Evolutionary conservation across 2,113 vertebrate genomes (phyloP).

Genomic region (Capra hircus): DNA sequence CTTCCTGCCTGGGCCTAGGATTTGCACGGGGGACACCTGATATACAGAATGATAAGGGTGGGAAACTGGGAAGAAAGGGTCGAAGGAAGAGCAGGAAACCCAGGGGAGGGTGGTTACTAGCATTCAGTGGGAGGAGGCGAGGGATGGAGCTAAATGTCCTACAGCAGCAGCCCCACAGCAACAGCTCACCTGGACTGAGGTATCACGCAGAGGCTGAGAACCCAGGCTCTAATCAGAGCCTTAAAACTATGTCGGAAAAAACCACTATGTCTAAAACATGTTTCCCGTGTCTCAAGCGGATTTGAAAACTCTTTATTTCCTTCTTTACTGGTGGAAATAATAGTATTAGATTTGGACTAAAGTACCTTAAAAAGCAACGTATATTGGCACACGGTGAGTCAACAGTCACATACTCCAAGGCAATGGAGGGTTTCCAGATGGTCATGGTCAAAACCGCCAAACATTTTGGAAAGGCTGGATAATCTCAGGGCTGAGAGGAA

Average conservation of each 20-base stretch:
- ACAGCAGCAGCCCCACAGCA: rapidly evolving
- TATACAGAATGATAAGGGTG: not conserved
- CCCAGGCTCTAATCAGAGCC: not conserved
- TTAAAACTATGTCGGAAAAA: not conserved
- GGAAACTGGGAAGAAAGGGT: not conserved
- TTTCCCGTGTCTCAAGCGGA: not conserved
- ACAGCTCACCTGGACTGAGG: not conserved
- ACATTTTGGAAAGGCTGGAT: not conserved
- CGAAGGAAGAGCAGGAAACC: not conserved
- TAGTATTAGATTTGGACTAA: not conserved
- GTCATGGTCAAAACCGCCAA: not conserved
- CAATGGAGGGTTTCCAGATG: not conserved
- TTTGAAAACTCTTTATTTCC: not conserved
- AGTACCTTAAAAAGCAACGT: not conserved
- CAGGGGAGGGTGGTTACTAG: rapidly evolving
- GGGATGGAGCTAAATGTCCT: not conserved
- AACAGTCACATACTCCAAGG: not conserved
- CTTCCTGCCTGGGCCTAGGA: not conserved
- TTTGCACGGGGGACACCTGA: not conserved
- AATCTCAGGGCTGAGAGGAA: not conserved
- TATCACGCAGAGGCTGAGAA: not conserved
- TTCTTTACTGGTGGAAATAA: not conserved
- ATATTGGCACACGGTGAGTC: not conserved
- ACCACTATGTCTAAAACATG: not conserved
- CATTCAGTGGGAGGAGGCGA: not conserved